phyloP scores from a whole-genome alignment of 1,140 invertebrate genomes.

The Melitaea cinxia region DNA sequence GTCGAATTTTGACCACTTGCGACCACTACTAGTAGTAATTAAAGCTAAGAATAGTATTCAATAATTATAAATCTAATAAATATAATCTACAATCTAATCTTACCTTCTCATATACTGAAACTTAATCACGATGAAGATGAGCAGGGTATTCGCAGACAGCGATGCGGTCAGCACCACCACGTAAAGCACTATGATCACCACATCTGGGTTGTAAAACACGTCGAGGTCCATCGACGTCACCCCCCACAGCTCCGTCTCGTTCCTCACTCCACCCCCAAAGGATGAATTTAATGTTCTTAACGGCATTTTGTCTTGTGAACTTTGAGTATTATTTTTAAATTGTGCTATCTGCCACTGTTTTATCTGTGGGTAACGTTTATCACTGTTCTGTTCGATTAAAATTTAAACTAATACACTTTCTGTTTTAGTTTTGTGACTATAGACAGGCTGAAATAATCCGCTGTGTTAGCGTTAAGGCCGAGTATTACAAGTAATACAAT shows the following conservation, averaged over 20 bases:
- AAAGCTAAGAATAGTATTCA: no score
- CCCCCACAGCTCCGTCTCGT: conserved; percentile 43
- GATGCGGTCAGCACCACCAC: conserved; percentile 83
- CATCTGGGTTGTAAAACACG: conserved; percentile 73
- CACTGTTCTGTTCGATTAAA: no score
- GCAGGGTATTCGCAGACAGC: conserved; percentile 84
- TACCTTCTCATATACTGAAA: conserved; percentile 87
- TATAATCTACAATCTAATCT: conserved; percentile 42
- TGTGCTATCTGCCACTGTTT: no score
- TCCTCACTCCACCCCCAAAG: conserved; percentile 34
- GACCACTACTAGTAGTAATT: no score
- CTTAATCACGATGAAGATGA: conserved; percentile 86
- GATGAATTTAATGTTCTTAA: conserved; percentile 21
- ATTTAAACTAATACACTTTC: no score
- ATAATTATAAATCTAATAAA: not conserved
- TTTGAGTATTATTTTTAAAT: no score
- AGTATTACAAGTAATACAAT: no score
- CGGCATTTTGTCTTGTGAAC: conserved; percentile 26
- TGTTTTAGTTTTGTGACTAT: no score
- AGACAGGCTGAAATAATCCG: no score
- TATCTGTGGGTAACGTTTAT: no score
- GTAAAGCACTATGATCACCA: conserved; percentile 83
- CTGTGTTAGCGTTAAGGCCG: no score
- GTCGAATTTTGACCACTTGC: no score
- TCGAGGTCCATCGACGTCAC: conserved; percentile 54